Evolutionary conservation across 1,140 invertebrate species (phyloP).

Genomic region (Paralvinella palmiformis): DNA sequence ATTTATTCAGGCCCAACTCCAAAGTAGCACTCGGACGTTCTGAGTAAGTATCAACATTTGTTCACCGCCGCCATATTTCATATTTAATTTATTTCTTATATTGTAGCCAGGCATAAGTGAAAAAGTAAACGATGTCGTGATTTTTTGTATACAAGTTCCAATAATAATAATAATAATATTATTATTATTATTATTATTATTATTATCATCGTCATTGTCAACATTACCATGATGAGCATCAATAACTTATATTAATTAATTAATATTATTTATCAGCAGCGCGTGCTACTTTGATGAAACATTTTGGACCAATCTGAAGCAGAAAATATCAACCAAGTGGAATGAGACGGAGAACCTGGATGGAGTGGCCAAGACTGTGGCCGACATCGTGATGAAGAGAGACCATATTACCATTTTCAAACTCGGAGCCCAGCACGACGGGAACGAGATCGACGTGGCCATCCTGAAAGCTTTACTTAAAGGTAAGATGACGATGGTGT

Average conservation of each 20-base stretch:
- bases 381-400: slow-evolving; percentile 32
- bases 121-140: too few species aligned
- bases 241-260: slow-evolving; percentile 1
- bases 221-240: too few species aligned
- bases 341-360: too few species aligned
- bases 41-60: slow-evolving; percentile 23
- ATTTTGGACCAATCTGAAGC: slow-evolving; percentile 25
- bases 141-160: too few species aligned
- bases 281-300: slow-evolving; percentile 7
- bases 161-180: too few species aligned
- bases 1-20: slow-evolving; percentile 25
- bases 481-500: slow-evolving; percentile 29
- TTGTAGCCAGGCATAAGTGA: too few species aligned
- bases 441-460: slow-evolving; percentile 42
- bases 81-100: too few species aligned
- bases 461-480: slow-evolving; percentile 48
- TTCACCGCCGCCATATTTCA: too few species aligned
- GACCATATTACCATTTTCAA: slow-evolving; percentile 43
- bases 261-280: not conserved
- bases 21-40: slow-evolving; percentile 25
- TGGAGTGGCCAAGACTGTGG: slow-evolving; percentile 23
- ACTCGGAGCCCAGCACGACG: slow-evolving; percentile 28
- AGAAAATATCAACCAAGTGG: slow-evolving; percentile 32
- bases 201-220: too few species aligned
- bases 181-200: too few species aligned